phyloP scores from a whole-genome alignment of 2,113 vertebrate genomes.

The Nyctibius bracteatus region DNA sequence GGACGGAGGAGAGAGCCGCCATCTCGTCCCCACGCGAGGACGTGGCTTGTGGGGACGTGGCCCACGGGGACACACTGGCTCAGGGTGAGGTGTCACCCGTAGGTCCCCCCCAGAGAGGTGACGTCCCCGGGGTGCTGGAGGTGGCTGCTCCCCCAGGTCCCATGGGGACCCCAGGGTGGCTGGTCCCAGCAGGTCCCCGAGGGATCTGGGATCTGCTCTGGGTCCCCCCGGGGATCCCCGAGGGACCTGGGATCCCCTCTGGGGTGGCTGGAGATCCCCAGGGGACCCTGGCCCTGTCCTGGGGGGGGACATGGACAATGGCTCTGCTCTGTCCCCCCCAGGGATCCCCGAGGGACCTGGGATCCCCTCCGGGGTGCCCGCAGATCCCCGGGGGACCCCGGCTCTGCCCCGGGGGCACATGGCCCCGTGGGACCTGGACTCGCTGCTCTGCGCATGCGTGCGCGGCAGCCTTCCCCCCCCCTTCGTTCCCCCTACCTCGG shows the following conservation, averaged over 20 bases:
- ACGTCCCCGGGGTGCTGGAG: fast-evolving
- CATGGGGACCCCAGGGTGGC: fast-evolving
- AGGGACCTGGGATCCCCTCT: background rate
- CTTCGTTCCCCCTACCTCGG: fast-evolving
- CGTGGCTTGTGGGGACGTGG: fast-evolving
- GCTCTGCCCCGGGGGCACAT: fast-evolving
- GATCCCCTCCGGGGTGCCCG: background rate
- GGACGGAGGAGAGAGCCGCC: background rate
- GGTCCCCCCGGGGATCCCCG: too few species aligned
- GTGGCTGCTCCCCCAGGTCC: background rate
- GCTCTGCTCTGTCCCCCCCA: background rate
- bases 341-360: background rate
- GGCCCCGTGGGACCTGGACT: too few species aligned
- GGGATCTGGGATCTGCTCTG: background rate
- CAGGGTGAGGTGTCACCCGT: background rate
- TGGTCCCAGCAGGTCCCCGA: background rate
- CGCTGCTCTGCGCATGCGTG: background rate
- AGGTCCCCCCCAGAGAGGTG: fast-evolving
- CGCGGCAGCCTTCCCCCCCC: too few species aligned
- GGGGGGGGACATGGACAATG: background rate
- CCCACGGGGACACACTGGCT: fast-evolving
- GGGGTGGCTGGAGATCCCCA: fast-evolving
- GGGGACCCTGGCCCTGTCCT: background rate
- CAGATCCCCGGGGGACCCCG: too few species aligned
- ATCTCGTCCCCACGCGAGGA: background rate